A percentile compares a stretch with the other conserved stretches of the same genome.
These are phyloP conservation scores for Emmelina monodactyla DNA, from an alignment of 2,888 invertebrate genomes.

Conservation along the genomic window DNA sequence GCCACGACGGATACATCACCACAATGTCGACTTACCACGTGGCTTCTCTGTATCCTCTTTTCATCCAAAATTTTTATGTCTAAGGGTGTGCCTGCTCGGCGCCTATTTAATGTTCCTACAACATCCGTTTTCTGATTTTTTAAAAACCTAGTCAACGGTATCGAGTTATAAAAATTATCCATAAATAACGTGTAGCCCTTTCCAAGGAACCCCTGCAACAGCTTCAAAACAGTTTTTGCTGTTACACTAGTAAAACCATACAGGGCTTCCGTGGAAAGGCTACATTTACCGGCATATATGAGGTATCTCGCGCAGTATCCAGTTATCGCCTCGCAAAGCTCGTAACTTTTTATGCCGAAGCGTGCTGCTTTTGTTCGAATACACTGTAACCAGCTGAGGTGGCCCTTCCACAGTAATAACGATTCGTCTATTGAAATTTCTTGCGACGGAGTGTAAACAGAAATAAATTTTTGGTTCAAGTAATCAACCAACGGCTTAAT, in stretches of 20 bases:
- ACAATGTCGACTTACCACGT: constrained; percentile 5
- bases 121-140: constrained; percentile 13
- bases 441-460: constrained; percentile 6
- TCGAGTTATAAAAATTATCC: constrained; percentile 15
- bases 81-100: constrained; percentile 3
- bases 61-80: constrained; percentile 9
- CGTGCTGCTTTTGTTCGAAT: constrained; percentile 16
- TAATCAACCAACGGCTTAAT: constrained; percentile 8
- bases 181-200: constrained; percentile 14
- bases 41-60: constrained; percentile 1
- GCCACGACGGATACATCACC: constrained; percentile 5
- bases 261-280: constrained; percentile 28
- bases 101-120: constrained; percentile 12
- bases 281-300: constrained; percentile 14
- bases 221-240: constrained; percentile 8
- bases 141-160: constrained; percentile 9
- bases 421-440: constrained; percentile 16
- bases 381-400: constrained; percentile 14
- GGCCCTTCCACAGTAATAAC: constrained; percentile 16
- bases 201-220: constrained; percentile 11
- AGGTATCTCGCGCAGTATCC: constrained; percentile 13
- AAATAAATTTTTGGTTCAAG: constrained; percentile 6
- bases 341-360: constrained; percentile 15
- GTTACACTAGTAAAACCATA: constrained; percentile 3
- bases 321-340: constrained; percentile 12